Evolutionary conservation across 2,888 invertebrate genomes (phyloP), one percentile per base, ranked within the genome.

Genomic region (Cremastinae sp.): DNA sequence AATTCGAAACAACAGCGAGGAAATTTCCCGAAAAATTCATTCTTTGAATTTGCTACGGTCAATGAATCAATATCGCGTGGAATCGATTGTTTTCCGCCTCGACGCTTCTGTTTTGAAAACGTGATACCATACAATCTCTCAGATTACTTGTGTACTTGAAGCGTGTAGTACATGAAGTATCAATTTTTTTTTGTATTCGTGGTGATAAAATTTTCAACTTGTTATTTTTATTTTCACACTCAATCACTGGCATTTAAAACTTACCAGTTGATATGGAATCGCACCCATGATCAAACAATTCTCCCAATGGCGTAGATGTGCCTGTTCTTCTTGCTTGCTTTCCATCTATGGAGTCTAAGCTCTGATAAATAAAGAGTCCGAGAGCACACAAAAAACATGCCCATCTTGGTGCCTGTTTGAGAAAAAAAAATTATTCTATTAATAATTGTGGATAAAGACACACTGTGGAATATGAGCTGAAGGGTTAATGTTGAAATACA

Each of bases 261-360:
- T 81, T 85, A 93, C 93, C 92, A 83, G 98, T 98, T 20, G 98
- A 98, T 90, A 99, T 94, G 45, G 98, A 97, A 91, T 99, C 99
- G 91, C 99, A 99, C 83, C 99, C 99, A 91, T 99, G 99, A 91
- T 99, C 99, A 90, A 99, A 99, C 20, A 99, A 93, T 91, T 99
- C 99, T 10, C 99, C 99, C 14, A 99, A 91, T 0, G 99, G 98
- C 56, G 96, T 95, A 82, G 96, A 96, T 74, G 96, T 95, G 82
- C 95, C 95, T 12, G 99, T 99, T 86, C 99, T 92, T 80, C 99
- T 93, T 0, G 99, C 99, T 91, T 99, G 99, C 90, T 99, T 99
- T 54, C 99, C 99, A 91, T 99, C 99, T 78, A 99, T 98, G 51
- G 99, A 99, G 91, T 99, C 99, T 84, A 99, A 92, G 87, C 98